Evolutionary conservation across 2,888 invertebrate species (phyloP).

Genomic region (Acanthosoma haemorrhoidale): DNA sequence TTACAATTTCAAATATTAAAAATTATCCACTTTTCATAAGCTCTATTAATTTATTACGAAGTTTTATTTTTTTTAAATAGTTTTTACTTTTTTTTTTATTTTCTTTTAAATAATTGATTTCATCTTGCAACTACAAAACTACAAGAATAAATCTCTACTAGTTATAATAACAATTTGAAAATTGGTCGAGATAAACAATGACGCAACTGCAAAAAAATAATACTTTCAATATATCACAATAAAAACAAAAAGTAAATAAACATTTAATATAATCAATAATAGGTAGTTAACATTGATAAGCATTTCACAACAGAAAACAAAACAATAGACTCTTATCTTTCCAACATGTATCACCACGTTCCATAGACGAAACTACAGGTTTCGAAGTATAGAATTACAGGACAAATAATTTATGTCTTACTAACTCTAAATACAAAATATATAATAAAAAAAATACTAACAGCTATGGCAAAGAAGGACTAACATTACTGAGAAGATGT

Average conservation of each 20-base stretch:
- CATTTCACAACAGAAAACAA: conserved; percentile 23
- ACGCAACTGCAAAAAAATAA: conserved; percentile 18
- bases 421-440: neutral
- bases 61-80: neutral
- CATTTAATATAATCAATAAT: conserved; percentile 20
- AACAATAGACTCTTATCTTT: conserved; percentile 17
- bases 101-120: conserved; percentile 9
- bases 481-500: conserved; percentile 18
- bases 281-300: conserved; percentile 24
- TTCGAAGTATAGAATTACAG: conserved; percentile 2
- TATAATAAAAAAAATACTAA: conserved; percentile 1
- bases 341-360: neutral
- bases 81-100: neutral
- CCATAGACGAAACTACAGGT: conserved; percentile 2
- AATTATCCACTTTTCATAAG: conserved; percentile 23
- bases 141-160: conserved; percentile 29
- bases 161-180: conserved; percentile 29
- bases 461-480: conserved; percentile 24
- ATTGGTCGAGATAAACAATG: conserved; percentile 29
- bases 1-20: neutral
- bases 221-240: conserved; percentile 29
- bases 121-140: conserved; percentile 28
- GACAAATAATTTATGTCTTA: neutral
- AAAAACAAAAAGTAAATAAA: conserved; percentile 16
- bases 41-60: neutral